Base-by-base conservation (phyloP, 2,888 invertebrate species). In the Lathronympha strigana region DNA sequence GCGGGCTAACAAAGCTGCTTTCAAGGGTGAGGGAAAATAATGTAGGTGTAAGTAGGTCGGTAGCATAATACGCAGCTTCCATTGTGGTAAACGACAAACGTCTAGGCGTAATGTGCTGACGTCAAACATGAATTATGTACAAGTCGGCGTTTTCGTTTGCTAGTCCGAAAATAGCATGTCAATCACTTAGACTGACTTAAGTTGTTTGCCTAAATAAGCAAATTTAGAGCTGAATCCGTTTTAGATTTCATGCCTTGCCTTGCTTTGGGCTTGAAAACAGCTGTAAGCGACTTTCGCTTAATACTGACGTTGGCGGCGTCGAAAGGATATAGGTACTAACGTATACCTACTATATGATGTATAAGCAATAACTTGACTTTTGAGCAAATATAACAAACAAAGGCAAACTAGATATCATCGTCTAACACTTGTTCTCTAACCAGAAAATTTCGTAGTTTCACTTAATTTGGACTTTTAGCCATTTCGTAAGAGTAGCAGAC, bases 31-130 rank as follows among this genome's bases (percentile, higher is more conserved):
- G 28, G 45, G 33, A 36, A 47, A 64, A 60, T 64, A 51, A 58
- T 58, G 58, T 51, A 60, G 28, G 53, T n/a, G 6, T 36, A 53
- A 31, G n/a, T 36, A 58, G 38, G 33, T 17, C 23, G 38, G 15
- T 57, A 63, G 43, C 28, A 64, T 43, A 60, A 60, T 47, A 38
- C 57, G 49, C 63, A 63, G 63, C 57, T 25, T 60, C 64, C 60
- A 64, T 60, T 60, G 60, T 61, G 36, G 61, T 21, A 15, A 53
- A 28, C 63, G 49, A 50, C 50, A 40, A 43, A 36, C 51, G 64
- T 53, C 58, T 43, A 60, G 36, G 58, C 51, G 38, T 57, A 50
- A 63, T 58, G 50, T 43, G 40, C 58, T 60, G 64, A 53, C 51
- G 58, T 64, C 38, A 54, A 23, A 40, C 33, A 49, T 60, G 58